Evolutionary conservation across 2,888 invertebrate species (phyloP), one percentile per base, ranked within the genome.

Genomic region (Amphipyra tragopoginis): DNA sequence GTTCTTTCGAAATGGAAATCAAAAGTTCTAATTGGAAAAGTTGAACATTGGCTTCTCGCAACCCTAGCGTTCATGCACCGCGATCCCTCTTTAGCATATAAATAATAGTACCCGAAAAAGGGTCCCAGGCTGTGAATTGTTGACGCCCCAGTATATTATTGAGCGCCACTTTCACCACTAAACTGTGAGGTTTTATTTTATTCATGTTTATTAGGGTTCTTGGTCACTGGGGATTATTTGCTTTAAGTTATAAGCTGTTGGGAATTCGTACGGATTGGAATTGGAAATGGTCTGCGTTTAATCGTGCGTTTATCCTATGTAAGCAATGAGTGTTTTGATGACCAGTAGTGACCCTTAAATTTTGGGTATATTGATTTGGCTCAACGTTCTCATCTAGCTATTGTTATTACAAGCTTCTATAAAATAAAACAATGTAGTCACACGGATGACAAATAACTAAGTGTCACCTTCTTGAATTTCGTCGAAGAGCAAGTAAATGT

Each of bases 61-160:
- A 39, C 62, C 66, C 71, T 73, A 66, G 55, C 10, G 34, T 8
- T 38, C 50, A 52, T 77, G 65, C 75, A 76, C 53, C 56, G 39
- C 64, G 53, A 47, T 75, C 71, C 73, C 81, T 83, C 72, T 72
- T 83, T 83, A 80, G 81, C 84, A 84, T 82, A 83, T 83, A 85
- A 85, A 86, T 85, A 84, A 83, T 84, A 79, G 74, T 76, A 58
- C 68, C 77, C 67, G 73, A 72, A 81, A 83, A 84, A 82, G 81
- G 82, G 81, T 75, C 78, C 67, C 54, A 63, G 65, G 55, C 65
- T 71, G 77, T 74, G 66, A 75, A 75, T 77, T 66, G 65, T 78
- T 69, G 77, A 66, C 72, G 65, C 64, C 51, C 50, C 29, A 48
- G 65, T 77, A 66, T 72, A 80, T 77, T 77, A 77, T 79, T 79